Evolutionary conservation across 2,888 invertebrate genomes (phyloP).

Genomic region (Stenurella melanura): DNA sequence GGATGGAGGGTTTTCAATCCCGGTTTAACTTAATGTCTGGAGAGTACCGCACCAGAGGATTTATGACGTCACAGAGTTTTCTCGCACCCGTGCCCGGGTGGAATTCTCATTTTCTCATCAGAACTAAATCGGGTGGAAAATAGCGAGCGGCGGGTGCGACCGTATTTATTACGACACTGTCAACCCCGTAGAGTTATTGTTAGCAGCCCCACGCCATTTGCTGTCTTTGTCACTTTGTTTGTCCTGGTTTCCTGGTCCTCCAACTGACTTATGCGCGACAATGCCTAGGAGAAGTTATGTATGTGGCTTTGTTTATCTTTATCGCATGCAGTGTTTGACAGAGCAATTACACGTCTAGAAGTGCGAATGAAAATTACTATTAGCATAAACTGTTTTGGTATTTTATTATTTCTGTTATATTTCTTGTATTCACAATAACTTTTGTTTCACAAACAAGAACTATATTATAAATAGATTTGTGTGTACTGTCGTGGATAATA

Average conservation of each 20-base stretch:
- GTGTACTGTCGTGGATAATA: no score
- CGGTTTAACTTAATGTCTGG: conserved; percentile 48
- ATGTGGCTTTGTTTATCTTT: conserved; percentile 17
- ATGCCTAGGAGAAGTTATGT: conserved; percentile 15
- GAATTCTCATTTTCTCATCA: conserved; percentile 73
- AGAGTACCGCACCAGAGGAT: conserved; percentile 54
- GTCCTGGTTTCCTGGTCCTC: conserved; percentile 5
- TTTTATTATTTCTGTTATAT: neutral
- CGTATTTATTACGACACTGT: conserved; percentile 72
- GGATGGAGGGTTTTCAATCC: conserved; percentile 50
- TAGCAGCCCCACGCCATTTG: conserved; percentile 62
- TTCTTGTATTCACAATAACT: no score
- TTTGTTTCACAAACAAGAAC: no score
- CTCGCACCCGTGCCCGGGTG: conserved; percentile 66
- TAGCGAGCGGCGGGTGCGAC: conserved; percentile 69
- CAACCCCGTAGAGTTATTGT: conserved; percentile 73
- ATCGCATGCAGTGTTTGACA: conserved; percentile 10
- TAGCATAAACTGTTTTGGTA: neutral
- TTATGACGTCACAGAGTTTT: conserved; percentile 66
- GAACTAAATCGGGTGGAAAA: conserved; percentile 73
- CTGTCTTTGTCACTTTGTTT: conserved; percentile 13
- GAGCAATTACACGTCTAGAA: neutral
- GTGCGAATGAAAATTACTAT: neutral
- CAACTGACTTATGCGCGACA: neutral
- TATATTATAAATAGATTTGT: no score